Conservation (phyloP, 30 jellyfish, hydroid and myxozoan genomes). For the Nemopilema nomurai region DNA sequence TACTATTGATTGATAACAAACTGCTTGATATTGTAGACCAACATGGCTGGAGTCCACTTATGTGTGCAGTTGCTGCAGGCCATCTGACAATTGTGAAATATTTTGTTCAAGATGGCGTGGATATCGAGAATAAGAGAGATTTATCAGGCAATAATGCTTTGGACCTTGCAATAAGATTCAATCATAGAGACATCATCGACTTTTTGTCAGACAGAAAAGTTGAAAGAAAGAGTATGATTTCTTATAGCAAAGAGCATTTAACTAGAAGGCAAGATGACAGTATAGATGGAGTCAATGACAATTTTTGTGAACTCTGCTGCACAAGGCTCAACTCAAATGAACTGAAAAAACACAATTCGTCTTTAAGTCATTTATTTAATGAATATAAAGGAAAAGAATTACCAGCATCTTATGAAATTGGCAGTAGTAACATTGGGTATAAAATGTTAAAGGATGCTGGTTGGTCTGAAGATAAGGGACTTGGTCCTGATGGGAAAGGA, state of each 20-base stretch:
- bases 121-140: constrained; percentile 32
- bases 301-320: constrained; percentile 46
- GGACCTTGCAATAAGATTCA: constrained; percentile 59
- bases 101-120: constrained; percentile 53
- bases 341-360: constrained; percentile 52
- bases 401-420: constrained; percentile 38
- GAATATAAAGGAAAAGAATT: constrained; percentile 22
- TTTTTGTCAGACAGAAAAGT: constrained; percentile 43
- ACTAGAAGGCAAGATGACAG: not conserved
- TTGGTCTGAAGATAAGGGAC: constrained; percentile 77
- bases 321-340: not conserved
- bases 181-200: constrained; percentile 23
- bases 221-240: not conserved
- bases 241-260: not conserved
- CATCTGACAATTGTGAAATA: constrained; percentile 58
- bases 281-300: not conserved
- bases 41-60: constrained; percentile 82
- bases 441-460: constrained; percentile 87
- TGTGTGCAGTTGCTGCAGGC: constrained; percentile 91
- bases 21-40: constrained; percentile 57
- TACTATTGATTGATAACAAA: constrained; percentile 6
- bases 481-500: constrained; percentile 86
- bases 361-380: constrained; percentile 75
- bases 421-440: constrained; percentile 77
- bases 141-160: constrained; percentile 64